Base-by-base conservation (phyloP, 1,140 invertebrate species). In the Aradophagus sp. region DNA sequence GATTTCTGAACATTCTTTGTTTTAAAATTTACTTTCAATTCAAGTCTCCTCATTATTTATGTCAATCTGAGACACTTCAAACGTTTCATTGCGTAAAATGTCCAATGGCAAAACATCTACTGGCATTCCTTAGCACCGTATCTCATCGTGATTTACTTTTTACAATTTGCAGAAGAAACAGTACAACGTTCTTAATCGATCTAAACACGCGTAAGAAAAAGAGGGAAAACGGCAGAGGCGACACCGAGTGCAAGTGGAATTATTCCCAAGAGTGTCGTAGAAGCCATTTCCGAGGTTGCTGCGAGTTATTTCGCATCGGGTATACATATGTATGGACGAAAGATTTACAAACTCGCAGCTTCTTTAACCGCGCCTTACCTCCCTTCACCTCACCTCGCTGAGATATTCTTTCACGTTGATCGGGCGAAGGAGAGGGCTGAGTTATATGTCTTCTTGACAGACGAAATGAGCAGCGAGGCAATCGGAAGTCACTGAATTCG, bases 391-490 rank as follows among this genome's bases (percentile, higher is more conserved):
- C n/a, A n/a, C 39, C 32, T 32, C 55, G 36, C 48, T 36, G 1
- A 11, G 17, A 12, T 2, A 53, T 10, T 38, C 11, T 36, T 35
- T 26, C 15, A 14, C n/a, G 7, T 14, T 10, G 20, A 38, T 59
- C 16, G 14, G 26, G 14, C 13, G 36, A 29, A 17, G 13, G 61
- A 13, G 32, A 35, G 13, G 34, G 14, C 50, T 32, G 41, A 44
- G 62, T 55, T 52, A 56, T 67, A 48, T 45, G 42, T 66, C 62
- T 67, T 73, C 70, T 61, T 39, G 55, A 62, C 70, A 73, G 62
- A 23, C 41, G 63, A 73, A 67, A 73, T 67, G 56, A 66, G 70
- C 27, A 27, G 45, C 10, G 17, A 17, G 29, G 50, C 52, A 68
- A 68, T 63, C 65, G 61, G 68, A 71, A 71, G 67, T 63, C 32